Conservation (phyloP, 2,113 vertebrate species). For the Raja brachyura region DNA sequence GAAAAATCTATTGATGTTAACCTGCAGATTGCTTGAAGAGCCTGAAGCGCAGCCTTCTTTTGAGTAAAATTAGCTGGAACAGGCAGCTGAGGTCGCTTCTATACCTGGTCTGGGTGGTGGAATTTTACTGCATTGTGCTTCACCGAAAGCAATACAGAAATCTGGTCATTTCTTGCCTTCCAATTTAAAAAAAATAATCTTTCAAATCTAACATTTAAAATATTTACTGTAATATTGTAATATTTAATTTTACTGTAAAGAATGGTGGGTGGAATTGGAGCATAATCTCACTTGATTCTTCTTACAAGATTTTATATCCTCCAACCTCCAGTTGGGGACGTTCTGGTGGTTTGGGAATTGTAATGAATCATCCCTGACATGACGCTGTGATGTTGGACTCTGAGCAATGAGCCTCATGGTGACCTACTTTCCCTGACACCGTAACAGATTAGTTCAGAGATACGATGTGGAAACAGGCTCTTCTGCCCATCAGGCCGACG, state of each 20-base stretch:
- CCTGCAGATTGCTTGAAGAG: conserved; percentile 5
- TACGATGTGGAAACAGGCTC: no score
- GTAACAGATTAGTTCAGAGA: background rate
- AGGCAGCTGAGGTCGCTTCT: no score
- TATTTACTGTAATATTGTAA: no score
- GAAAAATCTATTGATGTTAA: background rate
- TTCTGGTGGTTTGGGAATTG: background rate
- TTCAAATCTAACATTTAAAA: no score
- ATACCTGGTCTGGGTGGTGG: background rate
- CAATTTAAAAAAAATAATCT: background rate
- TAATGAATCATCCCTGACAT: background rate
- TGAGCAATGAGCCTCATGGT: background rate
- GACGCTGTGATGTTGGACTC: background rate
- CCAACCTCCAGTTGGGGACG: background rate
- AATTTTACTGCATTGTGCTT: background rate
- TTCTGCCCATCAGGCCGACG: no score
- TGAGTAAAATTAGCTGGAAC: background rate
- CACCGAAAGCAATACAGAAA: background rate
- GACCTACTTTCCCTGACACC: background rate
- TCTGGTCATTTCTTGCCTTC: background rate
- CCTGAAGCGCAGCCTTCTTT: background rate
- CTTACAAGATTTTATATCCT: background rate
- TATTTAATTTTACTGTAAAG: background rate
- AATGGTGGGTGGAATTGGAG: background rate
- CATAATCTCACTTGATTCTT: background rate